Percentiles rank a stretch among this genome's conserved stretches.
Evolutionary conservation across 2,888 invertebrate species (phyloP).

Genomic region (Epirrhoe tristata): DNA sequence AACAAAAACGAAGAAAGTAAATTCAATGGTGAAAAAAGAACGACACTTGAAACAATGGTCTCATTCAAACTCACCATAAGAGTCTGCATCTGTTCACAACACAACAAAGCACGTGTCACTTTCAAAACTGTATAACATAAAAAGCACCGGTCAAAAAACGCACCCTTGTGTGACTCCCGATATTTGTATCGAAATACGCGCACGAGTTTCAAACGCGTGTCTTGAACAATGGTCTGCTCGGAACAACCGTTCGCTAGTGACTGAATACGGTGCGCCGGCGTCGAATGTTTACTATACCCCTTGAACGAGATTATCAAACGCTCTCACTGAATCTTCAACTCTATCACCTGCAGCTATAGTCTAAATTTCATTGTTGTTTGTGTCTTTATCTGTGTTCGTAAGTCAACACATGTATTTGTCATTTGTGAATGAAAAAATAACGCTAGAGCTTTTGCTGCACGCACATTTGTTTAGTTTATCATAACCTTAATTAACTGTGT

Average conservation of each 20-base stretch:
- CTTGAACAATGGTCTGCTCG: conserved; percentile 67
- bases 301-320: conserved; percentile 71
- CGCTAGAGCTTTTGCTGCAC: conserved; percentile 78
- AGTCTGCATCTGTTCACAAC: conserved; percentile 73
- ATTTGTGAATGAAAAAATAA: conserved; percentile 83
- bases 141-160: conserved; percentile 65
- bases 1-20: conserved; percentile 73
- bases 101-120: conserved; percentile 60
- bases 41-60: conserved; percentile 70
- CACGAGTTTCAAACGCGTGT: conserved; percentile 66
- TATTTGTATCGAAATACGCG: conserved; percentile 64
- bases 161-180: conserved; percentile 69
- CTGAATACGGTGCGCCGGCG: conserved; percentile 67
- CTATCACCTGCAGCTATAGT: conserved; percentile 35
- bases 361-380: conserved; percentile 42
- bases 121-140: conserved; percentile 47
- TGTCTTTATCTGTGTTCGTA: conserved; percentile 78
- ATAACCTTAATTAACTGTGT: conserved; percentile 78
- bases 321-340: conserved; percentile 53
- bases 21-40: conserved; percentile 64
- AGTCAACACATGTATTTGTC: conserved; percentile 80
- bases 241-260: conserved; percentile 69
- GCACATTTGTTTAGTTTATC: conserved; percentile 72
- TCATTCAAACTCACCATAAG: conserved; percentile 80
- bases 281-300: conserved; percentile 79